Base-by-base conservation (phyloP, 2,113 vertebrate species). In the Rhea americana region DNA sequence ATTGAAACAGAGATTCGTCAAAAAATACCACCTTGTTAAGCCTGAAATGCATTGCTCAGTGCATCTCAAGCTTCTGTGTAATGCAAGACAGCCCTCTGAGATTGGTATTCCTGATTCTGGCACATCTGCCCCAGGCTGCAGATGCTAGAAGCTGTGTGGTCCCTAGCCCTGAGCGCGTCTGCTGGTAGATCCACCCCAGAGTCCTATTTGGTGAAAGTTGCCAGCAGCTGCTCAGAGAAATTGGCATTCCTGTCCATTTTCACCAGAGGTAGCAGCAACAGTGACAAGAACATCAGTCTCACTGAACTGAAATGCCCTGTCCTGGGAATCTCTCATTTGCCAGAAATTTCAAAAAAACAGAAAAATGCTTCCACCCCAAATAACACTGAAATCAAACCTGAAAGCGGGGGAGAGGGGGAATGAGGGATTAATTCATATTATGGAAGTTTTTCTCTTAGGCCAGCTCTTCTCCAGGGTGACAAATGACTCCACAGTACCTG, bases 281-380 rank as follows among this genome's bases (percentile, higher is more conserved):
- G 43, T 87, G 89, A 94, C 93, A 95, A 89, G 81, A 90, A 43
- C 84, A 80, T 93, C 84, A 70, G 91, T 77, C 89, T 92, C 91
- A 50, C 61, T 11, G 35, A 93, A 62, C 48, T 92, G 89, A 95
- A 93, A 76, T 72, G 78, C 30, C 48, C 43, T 66, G 67, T 95
- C 87, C 78, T 92, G 91, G 84, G 84, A 95, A 45, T 28, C 66
- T 73, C 53, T 91, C 35, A 32, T 37, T 82, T 66, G 74, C 84
- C 91, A 89, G 48, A 50, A 28, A 56, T 67, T 80, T 85, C 53
- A 37, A 87, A 87, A 70, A 87, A 70, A 47, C 30, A 82, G 41
- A 66, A 70, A 84, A 90, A 89, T 56, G 35, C 11, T 95, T 90
- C 83, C 72, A 61, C 28, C 32, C 58, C 73, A 73, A 47, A 91